These are phyloP conservation scores for Amaurobius ferox DNA, from an alignment of 2,888 invertebrate genomes.

Conservation along the genomic window DNA sequence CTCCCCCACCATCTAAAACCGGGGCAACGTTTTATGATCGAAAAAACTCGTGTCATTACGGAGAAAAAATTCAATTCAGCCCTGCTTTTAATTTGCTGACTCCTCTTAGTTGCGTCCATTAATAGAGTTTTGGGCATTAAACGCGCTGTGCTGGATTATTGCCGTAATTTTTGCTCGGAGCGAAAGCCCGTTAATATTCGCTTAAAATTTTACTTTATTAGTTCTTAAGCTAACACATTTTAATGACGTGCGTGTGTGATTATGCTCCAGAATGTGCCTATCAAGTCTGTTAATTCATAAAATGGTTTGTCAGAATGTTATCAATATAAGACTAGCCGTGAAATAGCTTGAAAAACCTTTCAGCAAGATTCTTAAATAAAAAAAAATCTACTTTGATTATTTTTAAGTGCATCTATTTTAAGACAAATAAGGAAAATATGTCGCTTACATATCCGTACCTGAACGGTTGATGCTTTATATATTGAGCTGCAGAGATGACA, in stretches of 20 bases:
- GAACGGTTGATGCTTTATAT: too few relatives aligned
- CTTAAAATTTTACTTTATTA: constrained; percentile 16
- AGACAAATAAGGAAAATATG: too few relatives aligned
- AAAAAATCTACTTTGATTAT: not conserved
- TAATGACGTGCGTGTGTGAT: not conserved
- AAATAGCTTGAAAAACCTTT: too few relatives aligned
- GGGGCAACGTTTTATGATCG: constrained; percentile 1
- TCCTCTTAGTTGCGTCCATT: constrained; percentile 32
- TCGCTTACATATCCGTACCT: too few relatives aligned
- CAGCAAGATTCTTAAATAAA: not conserved
- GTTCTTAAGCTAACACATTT: constrained; percentile 11
- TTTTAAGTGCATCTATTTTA: not conserved
- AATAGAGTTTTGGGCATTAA: constrained; percentile 37
- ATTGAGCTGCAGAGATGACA: too few relatives aligned
- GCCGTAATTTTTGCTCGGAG: constrained; percentile 13
- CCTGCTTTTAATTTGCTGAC: constrained; percentile 49
- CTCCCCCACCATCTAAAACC: constrained; percentile 5
- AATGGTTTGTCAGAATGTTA: constrained; percentile 1
- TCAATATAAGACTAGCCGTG: too few relatives aligned
- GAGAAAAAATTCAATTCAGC: constrained; percentile 33
- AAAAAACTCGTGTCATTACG: constrained; percentile 6
- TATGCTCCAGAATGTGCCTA: not conserved
- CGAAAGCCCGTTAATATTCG: not conserved
- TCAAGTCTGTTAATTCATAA: not conserved
- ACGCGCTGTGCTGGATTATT: constrained; percentile 15